These are phyloP conservation scores for Gadus macrocephalus DNA, from an alignment of 2,113 vertebrate genomes.

Conservation along the genomic window DNA sequence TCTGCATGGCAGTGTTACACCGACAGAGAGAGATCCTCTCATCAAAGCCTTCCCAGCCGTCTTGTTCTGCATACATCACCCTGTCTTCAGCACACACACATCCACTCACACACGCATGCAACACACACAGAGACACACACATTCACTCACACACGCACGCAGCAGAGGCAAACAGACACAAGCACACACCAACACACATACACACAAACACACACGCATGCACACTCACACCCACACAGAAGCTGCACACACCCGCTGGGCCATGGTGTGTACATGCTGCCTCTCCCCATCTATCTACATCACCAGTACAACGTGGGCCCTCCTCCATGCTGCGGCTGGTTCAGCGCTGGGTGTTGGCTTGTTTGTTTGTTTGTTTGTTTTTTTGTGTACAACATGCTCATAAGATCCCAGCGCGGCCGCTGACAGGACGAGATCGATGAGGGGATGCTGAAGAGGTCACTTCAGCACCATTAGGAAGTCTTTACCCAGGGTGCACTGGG, in stretches of 20 bases:
- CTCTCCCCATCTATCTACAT: too few species aligned
- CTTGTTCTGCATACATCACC: neutral
- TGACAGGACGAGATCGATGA: too few species aligned
- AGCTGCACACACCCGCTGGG: neutral
- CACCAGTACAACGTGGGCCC: too few species aligned
- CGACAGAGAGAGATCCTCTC: neutral
- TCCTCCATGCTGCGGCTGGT: too few species aligned
- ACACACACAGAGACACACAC: neutral
- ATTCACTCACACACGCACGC: neutral
- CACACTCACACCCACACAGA: too few species aligned
- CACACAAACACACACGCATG: neutral
- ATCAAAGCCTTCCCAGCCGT: neutral
- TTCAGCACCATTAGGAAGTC: too few species aligned
- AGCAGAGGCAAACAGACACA: neutral
- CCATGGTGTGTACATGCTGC: neutral
- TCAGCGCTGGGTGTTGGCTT: too few species aligned
- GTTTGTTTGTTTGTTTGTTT: too few species aligned
- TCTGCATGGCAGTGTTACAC: neutral
- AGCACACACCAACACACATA: neutral
- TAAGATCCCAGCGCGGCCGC: too few species aligned
- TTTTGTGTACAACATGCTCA: too few species aligned
- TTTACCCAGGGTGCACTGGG: too few species aligned
- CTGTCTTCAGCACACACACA: neutral
- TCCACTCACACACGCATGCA: neutral
- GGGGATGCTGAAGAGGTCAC: too few species aligned